phyloP scores from a whole-genome alignment of 2,888 invertebrate genomes.

The Lasioglossum malachurum region DNA sequence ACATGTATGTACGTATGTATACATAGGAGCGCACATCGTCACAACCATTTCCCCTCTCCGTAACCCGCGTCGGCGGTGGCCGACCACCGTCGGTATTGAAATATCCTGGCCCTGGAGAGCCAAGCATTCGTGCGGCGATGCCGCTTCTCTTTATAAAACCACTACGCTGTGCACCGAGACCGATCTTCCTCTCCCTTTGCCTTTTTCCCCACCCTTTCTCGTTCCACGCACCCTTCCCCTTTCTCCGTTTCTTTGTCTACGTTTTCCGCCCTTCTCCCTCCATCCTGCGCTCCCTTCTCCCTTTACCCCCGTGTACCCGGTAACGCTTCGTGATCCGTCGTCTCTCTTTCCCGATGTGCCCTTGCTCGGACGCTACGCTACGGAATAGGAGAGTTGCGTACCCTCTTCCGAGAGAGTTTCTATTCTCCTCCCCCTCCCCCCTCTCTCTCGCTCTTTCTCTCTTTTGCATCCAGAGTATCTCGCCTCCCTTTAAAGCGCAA shows the following conservation, averaged over 20 bases:
- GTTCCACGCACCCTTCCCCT: conserved; percentile 44
- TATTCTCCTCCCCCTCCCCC: conserved; percentile 1
- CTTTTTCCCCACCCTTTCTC: conserved; percentile 45
- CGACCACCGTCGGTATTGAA: conserved; percentile 78
- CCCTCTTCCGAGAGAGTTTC: conserved; percentile 52
- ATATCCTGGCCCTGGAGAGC: conserved; percentile 79
- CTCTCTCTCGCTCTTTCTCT: not conserved
- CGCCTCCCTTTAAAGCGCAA: conserved; percentile 60
- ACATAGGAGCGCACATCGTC: conserved; percentile 55
- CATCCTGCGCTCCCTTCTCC: conserved; percentile 24
- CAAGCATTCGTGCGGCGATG: conserved; percentile 78
- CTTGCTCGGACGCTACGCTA: conserved; percentile 41
- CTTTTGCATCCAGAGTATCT: conserved; percentile 23
- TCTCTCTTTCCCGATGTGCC: conserved; percentile 43
- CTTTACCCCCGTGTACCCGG: not conserved
- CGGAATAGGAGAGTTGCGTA: conserved; percentile 55
- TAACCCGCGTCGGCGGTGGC: conserved; percentile 68
- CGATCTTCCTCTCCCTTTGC: conserved; percentile 57
- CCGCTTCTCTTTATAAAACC: conserved; percentile 76
- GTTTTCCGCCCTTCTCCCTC: conserved; percentile 41
- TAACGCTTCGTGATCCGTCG: conserved; percentile 39
- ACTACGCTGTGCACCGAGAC: conserved; percentile 55
- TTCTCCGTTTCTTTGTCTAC: conserved; percentile 55
- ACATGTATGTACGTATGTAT: conserved; percentile 38
- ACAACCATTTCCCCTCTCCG: conserved; percentile 62